Base-by-base conservation (phyloP, 2,888 invertebrate species). In the Lottia scabra region DNA sequence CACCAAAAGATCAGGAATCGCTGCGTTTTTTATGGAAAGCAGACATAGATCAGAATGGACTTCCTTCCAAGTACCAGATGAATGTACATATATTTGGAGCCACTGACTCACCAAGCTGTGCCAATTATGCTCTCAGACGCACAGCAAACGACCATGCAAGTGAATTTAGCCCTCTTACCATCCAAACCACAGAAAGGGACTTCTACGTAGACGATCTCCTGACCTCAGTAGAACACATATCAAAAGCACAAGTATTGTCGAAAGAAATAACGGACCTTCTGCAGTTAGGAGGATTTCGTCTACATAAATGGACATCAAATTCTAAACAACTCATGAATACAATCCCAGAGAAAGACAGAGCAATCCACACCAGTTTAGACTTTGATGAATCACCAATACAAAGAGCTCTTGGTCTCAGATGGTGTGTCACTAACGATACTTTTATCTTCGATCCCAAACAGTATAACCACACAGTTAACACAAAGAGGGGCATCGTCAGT, bases 371-470 rank as follows among this genome's bases (percentile, higher is more conserved):
- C 19, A 43, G 63, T 19, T 13, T 68, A 8, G 68, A 68, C 27
- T 63, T 63, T n/a, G 38, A 44, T 44, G 27, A 30, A n/a, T n/a
- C 6, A 13, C 10, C 64, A n/a, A 8, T 46, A 19, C 63, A 68
- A n/a, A 56, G 63, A 19, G 68, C 63, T n/a, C 30, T 68, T 15
- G 68, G 68, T 13, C 43, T 68, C 5, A 30, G 44, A 16, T 68
- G 68, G 68, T n/a, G 38, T 63, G 63, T 68, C 12, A 16, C 16
- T 27, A 10, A 27, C 26, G 67, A 67, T 19, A 46, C 13, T 6
- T 48, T 67, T 23, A 46, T 26, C 27, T 67, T 67, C n/a, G 27
- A 48, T 43, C 67, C 67, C 44, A 45, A 67, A n/a, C 23, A 23
- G 26, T 30, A 30, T 5, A 45, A 48, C 8, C 43, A 27, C n/a